A percentile compares a stretch with the other conserved stretches of the same genome.
Conservation (phyloP, 2,888 invertebrate genomes). For the Neria commutata region DNA sequence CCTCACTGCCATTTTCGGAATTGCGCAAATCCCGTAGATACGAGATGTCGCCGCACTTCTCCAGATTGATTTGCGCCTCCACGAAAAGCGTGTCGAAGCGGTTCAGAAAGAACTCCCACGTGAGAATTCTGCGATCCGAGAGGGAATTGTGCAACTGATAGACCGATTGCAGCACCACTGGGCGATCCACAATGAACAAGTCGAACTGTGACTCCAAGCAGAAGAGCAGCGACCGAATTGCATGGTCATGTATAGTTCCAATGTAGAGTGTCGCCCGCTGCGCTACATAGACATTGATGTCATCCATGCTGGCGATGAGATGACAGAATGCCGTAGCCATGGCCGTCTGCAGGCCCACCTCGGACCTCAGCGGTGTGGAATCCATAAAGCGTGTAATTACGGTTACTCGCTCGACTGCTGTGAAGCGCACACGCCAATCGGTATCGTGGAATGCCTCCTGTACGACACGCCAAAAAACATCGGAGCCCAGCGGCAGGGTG, state of each 20-base stretch:
- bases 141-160: conserved; percentile 94
- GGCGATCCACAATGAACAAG: conserved; percentile 93
- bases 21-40: conserved; percentile 86
- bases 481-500: conserved; percentile 90
- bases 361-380: conserved; percentile 82
- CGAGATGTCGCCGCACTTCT: conserved; percentile 82
- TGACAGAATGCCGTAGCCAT: conserved; percentile 97
- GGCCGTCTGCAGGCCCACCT: conserved; percentile 86
- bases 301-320: conserved; percentile 94
- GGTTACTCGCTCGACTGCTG: conserved; percentile 94
- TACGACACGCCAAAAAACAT: conserved; percentile 95
- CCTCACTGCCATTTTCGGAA: conserved; percentile 85
- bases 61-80: conserved; percentile 92
- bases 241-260: conserved; percentile 89
- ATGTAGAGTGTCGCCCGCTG: conserved; percentile 91
- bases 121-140: conserved; percentile 85
- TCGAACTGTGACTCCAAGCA: conserved; percentile 99
- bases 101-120: conserved; percentile 98
- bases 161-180: conserved; percentile 93
- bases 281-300: conserved; percentile 92
- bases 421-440: conserved; percentile 89
- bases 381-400: conserved; percentile 93
- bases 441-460: conserved; percentile 91
- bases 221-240: conserved; percentile 85
- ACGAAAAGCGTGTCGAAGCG: conserved; percentile 94